Percentiles rank a stretch among this genome's conserved stretches.
These are phyloP conservation scores for Lithobates pipiens DNA, from an alignment of 2,797 vertebrate species.

Conservation along the genomic window DNA sequence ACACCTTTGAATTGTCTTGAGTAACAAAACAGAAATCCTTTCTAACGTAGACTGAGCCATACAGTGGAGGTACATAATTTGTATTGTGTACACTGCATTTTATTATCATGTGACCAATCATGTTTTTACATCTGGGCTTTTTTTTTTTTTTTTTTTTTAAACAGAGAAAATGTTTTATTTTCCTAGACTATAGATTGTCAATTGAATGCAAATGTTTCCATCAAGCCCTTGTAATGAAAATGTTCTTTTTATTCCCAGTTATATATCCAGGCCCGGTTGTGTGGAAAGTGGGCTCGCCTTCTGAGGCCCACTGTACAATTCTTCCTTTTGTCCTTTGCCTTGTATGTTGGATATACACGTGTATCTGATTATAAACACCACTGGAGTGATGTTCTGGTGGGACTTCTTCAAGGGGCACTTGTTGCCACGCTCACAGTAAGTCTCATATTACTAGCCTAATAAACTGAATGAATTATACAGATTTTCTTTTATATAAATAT, in stretches of 20 bases:
- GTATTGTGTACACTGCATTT: too few species aligned
- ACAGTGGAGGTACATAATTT: too few species aligned
- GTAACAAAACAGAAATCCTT: too few species aligned
- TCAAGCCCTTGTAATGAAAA: too few species aligned
- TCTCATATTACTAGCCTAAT: conserved; percentile 20
- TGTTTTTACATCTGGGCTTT: too few species aligned
- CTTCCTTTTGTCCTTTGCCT: conserved; percentile 88
- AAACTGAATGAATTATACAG: too few species aligned
- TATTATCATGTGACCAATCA: too few species aligned
- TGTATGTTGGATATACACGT: conserved; percentile 91
- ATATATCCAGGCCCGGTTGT: conserved; percentile 87
- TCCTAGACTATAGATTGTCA: not conserved
- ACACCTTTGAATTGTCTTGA: too few species aligned
- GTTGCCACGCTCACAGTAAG: conserved; percentile 87
- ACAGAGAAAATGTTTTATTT: too few species aligned
- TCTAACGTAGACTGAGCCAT: too few species aligned
- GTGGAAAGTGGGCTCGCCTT: conserved; percentile 86
- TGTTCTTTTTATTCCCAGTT: conserved; percentile 73
- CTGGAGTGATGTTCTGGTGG: conserved; percentile 91
- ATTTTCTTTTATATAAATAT: too few species aligned
- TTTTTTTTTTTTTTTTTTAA: too few species aligned
- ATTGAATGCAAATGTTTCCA: not conserved
- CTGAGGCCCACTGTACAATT: conserved; percentile 91
- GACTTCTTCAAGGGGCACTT: conserved; percentile 89
- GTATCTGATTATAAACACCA: conserved; percentile 94